These are phyloP conservation scores for Acanthornis magna DNA, from an alignment of 2,797 vertebrate genomes.

Conservation along the genomic window DNA sequence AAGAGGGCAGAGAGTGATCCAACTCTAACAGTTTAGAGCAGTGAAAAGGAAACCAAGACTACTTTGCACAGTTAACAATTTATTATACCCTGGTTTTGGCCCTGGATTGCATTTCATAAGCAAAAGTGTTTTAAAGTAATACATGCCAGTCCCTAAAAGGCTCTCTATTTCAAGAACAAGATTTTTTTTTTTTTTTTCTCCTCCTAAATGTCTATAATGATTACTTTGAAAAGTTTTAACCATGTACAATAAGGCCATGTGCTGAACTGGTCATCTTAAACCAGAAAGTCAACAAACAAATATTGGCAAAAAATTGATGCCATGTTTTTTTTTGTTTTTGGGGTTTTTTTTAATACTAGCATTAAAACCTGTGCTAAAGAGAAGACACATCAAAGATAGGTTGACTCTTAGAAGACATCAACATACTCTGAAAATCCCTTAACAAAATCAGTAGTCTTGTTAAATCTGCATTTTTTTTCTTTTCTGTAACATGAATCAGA, in stretches of 20 bases:
- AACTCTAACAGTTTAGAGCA: conserved; percentile 12
- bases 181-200: background rate
- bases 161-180: background rate
- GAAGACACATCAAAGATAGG: conserved; percentile 18
- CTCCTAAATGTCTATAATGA: background rate
- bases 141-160: background rate
- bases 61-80: background rate
- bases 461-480: background rate
- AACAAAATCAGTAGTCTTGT: conserved; percentile 28
- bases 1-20: background rate
- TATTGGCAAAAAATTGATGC: background rate
- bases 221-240: background rate
- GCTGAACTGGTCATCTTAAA: conserved; percentile 20
- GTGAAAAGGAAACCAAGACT: background rate
- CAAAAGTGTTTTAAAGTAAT: background rate
- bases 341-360: background rate
- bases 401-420: conserved; percentile 32
- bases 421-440: conserved; percentile 35
- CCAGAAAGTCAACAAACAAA: background rate
- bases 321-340: background rate
- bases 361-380: background rate
- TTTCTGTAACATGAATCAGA: conserved; percentile 31
- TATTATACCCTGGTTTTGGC: background rate
- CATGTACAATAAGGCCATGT: background rate
- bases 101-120: background rate